Evolutionary conservation across 1,140 invertebrate genomes (phyloP), one percentile per base, ranked within the genome.

Genomic region (Berghia stephanieae): DNA sequence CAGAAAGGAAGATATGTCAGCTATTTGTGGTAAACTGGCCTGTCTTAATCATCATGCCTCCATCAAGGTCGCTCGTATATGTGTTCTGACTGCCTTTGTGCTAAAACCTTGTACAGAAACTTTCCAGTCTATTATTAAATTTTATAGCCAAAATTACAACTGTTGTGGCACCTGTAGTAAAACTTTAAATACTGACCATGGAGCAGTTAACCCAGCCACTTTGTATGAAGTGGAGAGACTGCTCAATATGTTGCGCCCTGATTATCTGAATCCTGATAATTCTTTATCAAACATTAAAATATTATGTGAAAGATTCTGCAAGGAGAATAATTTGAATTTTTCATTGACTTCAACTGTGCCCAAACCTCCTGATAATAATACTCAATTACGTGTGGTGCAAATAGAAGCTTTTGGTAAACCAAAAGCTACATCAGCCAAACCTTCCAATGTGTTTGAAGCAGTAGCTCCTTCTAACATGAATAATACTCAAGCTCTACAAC

Each of bases 201-300:
- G 78, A 38, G 43, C 80, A 57, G 77, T 86, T 0, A 84, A 86
- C 67, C 81, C 82, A 42, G 83, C 85, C 13, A 86, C 83, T 6
- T 38, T 86, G 3, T 82, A 84, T 73, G 85, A 86, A 70, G 82
- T 84, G 27, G 85, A 86, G 76, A 34, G 85, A 42, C 77, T 86
- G n/a, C 78, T 83, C 3, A 82, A 80, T 66, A 83, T 84, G 80
- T 69, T 86, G 43, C 57, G 83, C 24, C 83, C 84, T 16, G 81
- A 81, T 40, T 83, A 84, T 72, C 68, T 85, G 13, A 84, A 82
- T 52, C 81, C 83, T n/a, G 83, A 84, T 24, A 71, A 80, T 24
- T 34, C 71, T 16, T 83, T 78, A 73, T 16, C 69, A 49, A 77
- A 80, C 57, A 75, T 85, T 24, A 49, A 78, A 8, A 70, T 80